Percentiles rank a stretch among this genome's conserved stretches.
phyloP scores from a whole-genome alignment of 1,140 invertebrate genomes.

The Melitaea cinxia region DNA sequence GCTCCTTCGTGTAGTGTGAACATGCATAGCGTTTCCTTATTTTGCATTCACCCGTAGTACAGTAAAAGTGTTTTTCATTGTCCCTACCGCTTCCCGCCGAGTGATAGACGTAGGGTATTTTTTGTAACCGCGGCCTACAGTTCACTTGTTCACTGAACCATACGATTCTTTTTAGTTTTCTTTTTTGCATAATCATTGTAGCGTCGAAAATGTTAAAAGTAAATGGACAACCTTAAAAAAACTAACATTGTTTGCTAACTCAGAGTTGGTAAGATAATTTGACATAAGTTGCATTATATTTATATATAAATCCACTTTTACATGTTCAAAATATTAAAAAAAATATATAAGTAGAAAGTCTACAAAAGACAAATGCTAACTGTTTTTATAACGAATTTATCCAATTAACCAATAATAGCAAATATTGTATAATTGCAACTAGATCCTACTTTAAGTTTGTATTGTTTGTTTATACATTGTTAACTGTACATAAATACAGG shows the following conservation, averaged over 20 bases:
- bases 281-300: background rate
- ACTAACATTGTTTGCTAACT: conserved; percentile 10
- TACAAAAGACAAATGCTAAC: too few species aligned
- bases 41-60: conserved; percentile 47
- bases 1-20: conserved; percentile 4
- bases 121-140: conserved; percentile 44
- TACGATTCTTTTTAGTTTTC: conserved; percentile 15
- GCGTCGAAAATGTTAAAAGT: conserved; percentile 10
- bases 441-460: too few species aligned
- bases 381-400: too few species aligned
- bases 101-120: conserved; percentile 44
- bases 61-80: conserved; percentile 55
- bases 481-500: too few species aligned
- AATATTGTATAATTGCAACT: too few species aligned
- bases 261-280: background rate
- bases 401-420: too few species aligned
- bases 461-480: too few species aligned
- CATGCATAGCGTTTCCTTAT: conserved; percentile 30
- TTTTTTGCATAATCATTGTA: conserved; percentile 23
- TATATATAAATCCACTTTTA: too few species aligned
- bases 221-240: conserved; percentile 13
- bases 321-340: too few species aligned
- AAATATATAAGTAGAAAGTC: too few species aligned
- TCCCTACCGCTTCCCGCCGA: conserved; percentile 36
- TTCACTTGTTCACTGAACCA: conserved; percentile 48